Conservation (phyloP, 2,113 vertebrate genomes). For the Hyaena hyaena region DNA sequence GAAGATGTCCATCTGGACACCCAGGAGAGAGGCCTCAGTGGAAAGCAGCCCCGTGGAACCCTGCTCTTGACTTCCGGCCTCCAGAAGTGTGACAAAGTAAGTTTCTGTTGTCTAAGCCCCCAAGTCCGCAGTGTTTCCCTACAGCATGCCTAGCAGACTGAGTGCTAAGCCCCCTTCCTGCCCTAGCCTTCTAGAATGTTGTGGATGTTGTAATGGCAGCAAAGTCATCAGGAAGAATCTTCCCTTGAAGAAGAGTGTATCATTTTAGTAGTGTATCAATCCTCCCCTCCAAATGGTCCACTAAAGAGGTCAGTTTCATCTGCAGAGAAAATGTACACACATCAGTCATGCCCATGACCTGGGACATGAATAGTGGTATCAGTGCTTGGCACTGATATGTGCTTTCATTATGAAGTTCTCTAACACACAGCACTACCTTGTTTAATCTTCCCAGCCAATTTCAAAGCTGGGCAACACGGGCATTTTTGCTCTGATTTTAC, state of each 20-base stretch:
- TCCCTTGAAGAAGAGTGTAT: neutral
- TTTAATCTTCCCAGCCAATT: neutral
- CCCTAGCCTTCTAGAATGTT: neutral
- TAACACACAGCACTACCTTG: neutral
- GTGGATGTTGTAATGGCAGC: neutral
- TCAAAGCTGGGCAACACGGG: neutral
- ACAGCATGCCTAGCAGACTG: rapidly evolving
- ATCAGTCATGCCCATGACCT: neutral
- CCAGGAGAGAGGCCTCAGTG: neutral
- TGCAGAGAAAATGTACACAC: neutral
- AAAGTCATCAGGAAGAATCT: neutral
- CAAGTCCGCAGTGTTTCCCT: rapidly evolving
- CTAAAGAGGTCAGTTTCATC: neutral
- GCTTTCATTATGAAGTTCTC: neutral
- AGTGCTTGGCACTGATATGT: neutral
- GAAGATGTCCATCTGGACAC: neutral
- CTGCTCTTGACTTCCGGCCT: neutral
- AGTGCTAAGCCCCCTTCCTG: neutral
- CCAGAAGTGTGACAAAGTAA: neutral
- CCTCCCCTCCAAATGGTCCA: neutral
- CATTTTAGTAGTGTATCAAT: neutral
- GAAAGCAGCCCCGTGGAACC: neutral
- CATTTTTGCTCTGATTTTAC: neutral
- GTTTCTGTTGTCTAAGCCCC: too few species aligned
- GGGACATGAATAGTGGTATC: neutral